Evolutionary conservation across 2,113 vertebrate genomes (phyloP).

Genomic region (Carassius gibelio): DNA sequence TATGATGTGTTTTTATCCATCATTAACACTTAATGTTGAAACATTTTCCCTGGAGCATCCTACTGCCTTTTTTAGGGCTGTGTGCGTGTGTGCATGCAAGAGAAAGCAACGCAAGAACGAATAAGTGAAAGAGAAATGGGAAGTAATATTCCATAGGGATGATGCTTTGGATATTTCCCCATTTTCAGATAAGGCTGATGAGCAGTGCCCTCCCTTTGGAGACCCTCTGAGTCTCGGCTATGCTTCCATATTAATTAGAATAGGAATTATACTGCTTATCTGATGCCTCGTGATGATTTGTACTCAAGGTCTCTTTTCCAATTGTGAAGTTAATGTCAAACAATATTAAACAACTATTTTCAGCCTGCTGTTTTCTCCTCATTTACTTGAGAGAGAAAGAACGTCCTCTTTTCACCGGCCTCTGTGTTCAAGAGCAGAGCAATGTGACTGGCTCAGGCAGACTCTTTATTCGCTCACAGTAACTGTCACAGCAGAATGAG

Average conservation of each 20-base stretch:
- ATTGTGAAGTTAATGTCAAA: constrained; percentile 51
- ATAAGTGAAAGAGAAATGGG: constrained; percentile 31
- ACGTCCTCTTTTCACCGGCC: not conserved
- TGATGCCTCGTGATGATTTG: constrained; percentile 64
- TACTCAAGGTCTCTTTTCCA: constrained; percentile 43
- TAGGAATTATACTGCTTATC: constrained; percentile 75
- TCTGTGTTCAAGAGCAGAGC: constrained; percentile 15
- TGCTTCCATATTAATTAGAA: constrained; percentile 76
- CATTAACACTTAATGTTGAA: not conserved
- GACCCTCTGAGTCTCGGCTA: constrained; percentile 66
- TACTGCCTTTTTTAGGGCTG: not conserved
- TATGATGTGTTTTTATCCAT: not conserved
- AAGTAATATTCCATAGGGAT: constrained; percentile 48
- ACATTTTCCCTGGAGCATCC: not conserved
- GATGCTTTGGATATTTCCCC: constrained; percentile 60
- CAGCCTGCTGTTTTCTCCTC: constrained; percentile 37
- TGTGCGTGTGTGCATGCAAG: constrained; percentile 17
- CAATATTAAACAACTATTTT: constrained; percentile 40
- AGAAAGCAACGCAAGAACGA: not conserved
- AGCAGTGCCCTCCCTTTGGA: constrained; percentile 67
- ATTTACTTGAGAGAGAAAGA: not conserved
- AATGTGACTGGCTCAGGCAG: not conserved
- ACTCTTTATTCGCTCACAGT: constrained; percentile 17
- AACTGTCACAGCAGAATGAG: constrained; percentile 28
- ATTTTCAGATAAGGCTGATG: constrained; percentile 67